Percentiles rank a stretch among this genome's conserved stretches.
Evolutionary conservation across 2,888 invertebrate species (phyloP).

Genomic region (Hyles lineata): DNA sequence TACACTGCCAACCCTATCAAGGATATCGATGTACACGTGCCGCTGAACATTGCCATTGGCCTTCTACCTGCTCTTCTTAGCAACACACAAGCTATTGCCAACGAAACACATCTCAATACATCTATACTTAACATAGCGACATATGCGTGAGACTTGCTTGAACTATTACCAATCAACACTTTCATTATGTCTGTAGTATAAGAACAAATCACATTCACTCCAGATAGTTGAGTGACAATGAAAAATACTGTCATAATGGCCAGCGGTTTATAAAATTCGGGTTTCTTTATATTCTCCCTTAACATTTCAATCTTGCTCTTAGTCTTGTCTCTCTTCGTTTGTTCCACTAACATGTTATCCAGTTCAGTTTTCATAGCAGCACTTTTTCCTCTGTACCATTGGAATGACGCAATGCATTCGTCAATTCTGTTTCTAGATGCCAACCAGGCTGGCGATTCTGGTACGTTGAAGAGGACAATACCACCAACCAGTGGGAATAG

Average conservation of each 20-base stretch:
- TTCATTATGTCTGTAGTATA: constrained; percentile 88
- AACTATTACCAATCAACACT: constrained; percentile 80
- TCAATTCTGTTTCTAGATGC: constrained; percentile 84
- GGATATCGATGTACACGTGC: constrained; percentile 85
- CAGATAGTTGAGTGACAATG: constrained; percentile 87
- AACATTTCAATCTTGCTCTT: constrained; percentile 68
- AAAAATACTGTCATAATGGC: constrained; percentile 87
- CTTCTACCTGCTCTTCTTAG: constrained; percentile 86
- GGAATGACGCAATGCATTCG: constrained; percentile 85
- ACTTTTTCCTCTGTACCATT: constrained; percentile 85
- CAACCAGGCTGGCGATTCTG: constrained; percentile 89
- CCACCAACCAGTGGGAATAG: constrained; percentile 81
- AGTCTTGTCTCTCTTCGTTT: constrained; percentile 61
- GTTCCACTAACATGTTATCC: constrained; percentile 75
- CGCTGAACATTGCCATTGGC: constrained; percentile 87
- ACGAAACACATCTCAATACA: constrained; percentile 84
- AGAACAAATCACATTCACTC: constrained; percentile 89
- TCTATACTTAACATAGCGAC: constrained; percentile 88
- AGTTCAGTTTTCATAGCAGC: constrained; percentile 78
- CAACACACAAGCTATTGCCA: constrained; percentile 85
- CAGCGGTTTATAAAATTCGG: constrained; percentile 86
- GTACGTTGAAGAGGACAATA: constrained; percentile 83
- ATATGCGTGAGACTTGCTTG: constrained; percentile 81
- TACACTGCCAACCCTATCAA: constrained; percentile 82
- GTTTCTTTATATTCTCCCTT: constrained; percentile 72